Conservation (phyloP, 2,797 vertebrate species). For the Crocidura indochinensis region DNA sequence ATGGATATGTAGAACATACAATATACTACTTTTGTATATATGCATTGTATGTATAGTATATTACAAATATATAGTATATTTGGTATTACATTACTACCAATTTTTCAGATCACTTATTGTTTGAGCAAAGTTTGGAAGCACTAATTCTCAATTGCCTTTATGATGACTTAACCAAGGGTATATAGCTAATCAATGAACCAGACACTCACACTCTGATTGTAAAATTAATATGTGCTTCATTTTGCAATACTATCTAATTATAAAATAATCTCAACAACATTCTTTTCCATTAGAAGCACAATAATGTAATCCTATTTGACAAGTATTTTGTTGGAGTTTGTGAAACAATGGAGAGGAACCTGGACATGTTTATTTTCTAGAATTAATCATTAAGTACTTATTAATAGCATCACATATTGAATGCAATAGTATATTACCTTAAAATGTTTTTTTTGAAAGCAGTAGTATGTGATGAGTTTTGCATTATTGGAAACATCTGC, state of each 20-base stretch:
- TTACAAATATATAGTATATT: too few species aligned
- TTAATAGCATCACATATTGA: slow-evolving; percentile 55
- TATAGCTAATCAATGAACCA: background rate
- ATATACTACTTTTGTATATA: too few species aligned
- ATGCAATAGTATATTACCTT: slow-evolving; percentile 47
- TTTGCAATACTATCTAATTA: slow-evolving; percentile 4
- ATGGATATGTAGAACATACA: too few species aligned
- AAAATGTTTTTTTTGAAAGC: slow-evolving; percentile 73
- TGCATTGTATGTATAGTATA: too few species aligned
- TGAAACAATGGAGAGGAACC: background rate
- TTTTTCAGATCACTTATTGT: slow-evolving; percentile 6
- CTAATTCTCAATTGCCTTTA: slow-evolving; percentile 1
- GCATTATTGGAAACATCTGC: slow-evolving; percentile 69
- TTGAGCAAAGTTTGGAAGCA: background rate
- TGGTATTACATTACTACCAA: background rate
- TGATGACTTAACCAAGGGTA: background rate
- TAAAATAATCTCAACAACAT: background rate
- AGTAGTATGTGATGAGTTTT: slow-evolving; percentile 60
- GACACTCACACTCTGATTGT: background rate
- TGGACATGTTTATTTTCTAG: slow-evolving; percentile 16
- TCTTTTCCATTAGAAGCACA: background rate
- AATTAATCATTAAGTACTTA: slow-evolving; percentile 83
- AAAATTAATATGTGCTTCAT: background rate
- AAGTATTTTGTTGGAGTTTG: slow-evolving; percentile 65
- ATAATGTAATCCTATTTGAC: background rate